Evolutionary conservation across 2,888 invertebrate genomes (phyloP).

Genomic region (Drosophila lacicola): DNA sequence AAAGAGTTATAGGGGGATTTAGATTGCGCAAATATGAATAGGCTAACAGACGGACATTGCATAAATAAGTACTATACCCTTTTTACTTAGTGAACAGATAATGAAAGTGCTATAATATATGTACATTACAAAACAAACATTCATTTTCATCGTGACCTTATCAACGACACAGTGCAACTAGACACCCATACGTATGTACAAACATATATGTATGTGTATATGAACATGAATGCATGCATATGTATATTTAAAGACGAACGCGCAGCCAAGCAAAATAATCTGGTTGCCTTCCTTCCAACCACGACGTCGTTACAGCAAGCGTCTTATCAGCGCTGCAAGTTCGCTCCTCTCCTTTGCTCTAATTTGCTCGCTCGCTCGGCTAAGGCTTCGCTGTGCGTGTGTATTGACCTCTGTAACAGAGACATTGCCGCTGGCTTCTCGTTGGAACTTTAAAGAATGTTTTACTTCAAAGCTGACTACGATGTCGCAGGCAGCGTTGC

Average conservation of each 20-base stretch:
- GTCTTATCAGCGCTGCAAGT: slow-evolving; percentile 35
- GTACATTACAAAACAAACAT: slow-evolving; percentile 8
- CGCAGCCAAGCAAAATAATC: too few species aligned
- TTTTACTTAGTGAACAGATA: not conserved
- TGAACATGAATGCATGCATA: not conserved
- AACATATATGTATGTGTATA: not conserved
- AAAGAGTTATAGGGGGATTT: too few species aligned
- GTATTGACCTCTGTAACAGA: slow-evolving; percentile 45
- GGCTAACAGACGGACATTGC: too few species aligned
- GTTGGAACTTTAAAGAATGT: slow-evolving; percentile 41
- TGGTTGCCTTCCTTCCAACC: not conserved
- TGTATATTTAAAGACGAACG: not conserved
- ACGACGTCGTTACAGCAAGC: slow-evolving; percentile 21
- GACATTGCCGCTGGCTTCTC: slow-evolving; percentile 4
- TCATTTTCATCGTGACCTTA: slow-evolving; percentile 23
- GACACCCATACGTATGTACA: too few species aligned
- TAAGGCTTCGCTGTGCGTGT: slow-evolving; percentile 13
- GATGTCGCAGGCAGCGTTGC: slow-evolving; percentile 18
- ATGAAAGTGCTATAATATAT: slow-evolving; percentile 10
- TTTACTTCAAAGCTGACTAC: slow-evolving; percentile 34
- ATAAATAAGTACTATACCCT: too few species aligned
- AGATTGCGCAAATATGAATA: too few species aligned
- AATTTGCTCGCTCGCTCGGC: not conserved
- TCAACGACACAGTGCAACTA: not conserved
- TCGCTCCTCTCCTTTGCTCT: slow-evolving; percentile 1